Percentiles rank a stretch among this genome's conserved stretches.
Evolutionary conservation across 2,888 invertebrate species (phyloP).

Genomic region (Chrysodeixis includens): DNA sequence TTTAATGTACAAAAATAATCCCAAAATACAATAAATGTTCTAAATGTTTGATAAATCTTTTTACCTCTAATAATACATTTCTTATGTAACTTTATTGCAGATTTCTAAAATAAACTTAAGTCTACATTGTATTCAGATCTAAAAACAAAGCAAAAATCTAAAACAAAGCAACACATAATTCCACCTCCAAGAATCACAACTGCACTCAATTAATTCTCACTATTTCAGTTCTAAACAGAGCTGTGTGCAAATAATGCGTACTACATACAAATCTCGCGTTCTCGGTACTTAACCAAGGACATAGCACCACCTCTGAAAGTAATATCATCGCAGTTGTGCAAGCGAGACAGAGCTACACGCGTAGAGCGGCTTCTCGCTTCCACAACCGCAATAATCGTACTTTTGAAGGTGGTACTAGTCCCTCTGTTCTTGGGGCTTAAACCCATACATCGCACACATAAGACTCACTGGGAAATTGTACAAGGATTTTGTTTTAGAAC

Average conservation of each 20-base stretch:
- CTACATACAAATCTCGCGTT: conserved; percentile 15
- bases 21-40: too few relatives aligned
- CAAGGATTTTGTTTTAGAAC: conserved; percentile 10
- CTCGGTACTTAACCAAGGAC: conserved; percentile 13
- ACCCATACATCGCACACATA: not conserved
- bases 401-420: too few relatives aligned
- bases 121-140: conserved; percentile 1
- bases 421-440: conserved; percentile 9
- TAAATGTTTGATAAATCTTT: too few relatives aligned
- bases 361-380: too few relatives aligned
- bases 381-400: too few relatives aligned
- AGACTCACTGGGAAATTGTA: not conserved
- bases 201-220: conserved; percentile 5
- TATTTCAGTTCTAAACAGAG: not conserved
- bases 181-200: not conserved
- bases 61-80: too few relatives aligned
- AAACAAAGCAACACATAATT: not conserved
- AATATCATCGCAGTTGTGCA: too few relatives aligned
- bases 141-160: not conserved
- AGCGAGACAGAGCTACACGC: too few relatives aligned
- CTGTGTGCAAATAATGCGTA: conserved; percentile 14
- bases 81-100: too few relatives aligned
- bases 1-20: too few relatives aligned
- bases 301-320: too few relatives aligned
- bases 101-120: too few relatives aligned